Conservation (phyloP, 23 tunicate genomes). For the Trididemnum nubilum region DNA sequence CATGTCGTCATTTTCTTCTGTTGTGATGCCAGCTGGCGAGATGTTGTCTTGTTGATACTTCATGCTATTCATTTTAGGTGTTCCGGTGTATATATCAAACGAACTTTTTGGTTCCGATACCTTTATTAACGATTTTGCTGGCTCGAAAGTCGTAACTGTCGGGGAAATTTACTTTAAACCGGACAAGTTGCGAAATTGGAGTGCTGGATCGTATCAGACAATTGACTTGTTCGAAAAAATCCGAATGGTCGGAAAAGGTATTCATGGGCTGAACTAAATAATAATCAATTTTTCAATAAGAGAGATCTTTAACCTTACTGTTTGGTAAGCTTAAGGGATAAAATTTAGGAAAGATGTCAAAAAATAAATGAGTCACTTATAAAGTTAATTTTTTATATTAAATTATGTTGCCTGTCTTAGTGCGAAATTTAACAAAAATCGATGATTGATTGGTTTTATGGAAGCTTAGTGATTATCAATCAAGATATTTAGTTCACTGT, state of each 20-base stretch:
- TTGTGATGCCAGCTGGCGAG: no score
- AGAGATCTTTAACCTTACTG: not conserved
- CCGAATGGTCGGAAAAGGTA: constrained; percentile 93
- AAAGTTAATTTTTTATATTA: no score
- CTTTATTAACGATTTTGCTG: constrained; percentile 7
- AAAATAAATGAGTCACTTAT: no score
- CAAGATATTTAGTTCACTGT: no score
- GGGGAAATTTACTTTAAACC: constrained; percentile 85
- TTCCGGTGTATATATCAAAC: constrained; percentile 54
- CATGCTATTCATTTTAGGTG: constrained; percentile 10
- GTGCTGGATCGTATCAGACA: constrained; percentile 76
- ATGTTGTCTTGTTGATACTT: no score
- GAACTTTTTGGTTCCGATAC: constrained; percentile 70
- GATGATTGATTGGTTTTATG: no score
- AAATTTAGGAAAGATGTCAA: no score
- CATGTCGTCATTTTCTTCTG: no score
- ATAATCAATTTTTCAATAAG: not conserved
- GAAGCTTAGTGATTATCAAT: no score
- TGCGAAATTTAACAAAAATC: no score
- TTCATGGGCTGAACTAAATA: not conserved
- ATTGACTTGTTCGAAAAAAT: constrained; percentile 91
- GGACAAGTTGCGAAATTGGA: constrained; percentile 75
- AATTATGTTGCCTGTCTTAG: no score
- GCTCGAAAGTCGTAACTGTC: constrained; percentile 34
- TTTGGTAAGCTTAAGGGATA: not conserved